These are phyloP conservation scores for Brotula barbata DNA, from an alignment of 2,797 vertebrate genomes.

Conservation along the genomic window DNA sequence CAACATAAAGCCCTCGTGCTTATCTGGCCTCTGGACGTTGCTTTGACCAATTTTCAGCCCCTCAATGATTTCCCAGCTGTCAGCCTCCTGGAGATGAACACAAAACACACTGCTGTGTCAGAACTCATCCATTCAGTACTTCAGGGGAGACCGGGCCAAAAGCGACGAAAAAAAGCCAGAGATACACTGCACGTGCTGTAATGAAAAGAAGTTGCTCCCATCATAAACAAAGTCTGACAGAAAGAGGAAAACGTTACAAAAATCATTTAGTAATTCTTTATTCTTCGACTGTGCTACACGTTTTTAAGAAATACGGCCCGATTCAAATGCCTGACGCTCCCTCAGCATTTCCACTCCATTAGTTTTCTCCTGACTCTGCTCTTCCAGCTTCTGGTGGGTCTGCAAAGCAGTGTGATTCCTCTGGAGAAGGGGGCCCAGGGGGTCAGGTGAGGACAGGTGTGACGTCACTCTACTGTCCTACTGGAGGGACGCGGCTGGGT, in stretches of 20 bases:
- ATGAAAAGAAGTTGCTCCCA: slow-evolving; percentile 15
- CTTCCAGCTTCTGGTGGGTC: slow-evolving; percentile 48
- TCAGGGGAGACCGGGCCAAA: not conserved
- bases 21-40: slow-evolving; percentile 95
- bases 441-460: slow-evolving; percentile 54
- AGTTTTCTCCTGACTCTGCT: slow-evolving; percentile 66
- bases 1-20: slow-evolving; percentile 98
- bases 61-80: slow-evolving; percentile 99
- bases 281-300: slow-evolving; percentile 10
- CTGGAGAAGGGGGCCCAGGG: slow-evolving; percentile 32
- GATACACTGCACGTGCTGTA: not conserved
- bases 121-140: slow-evolving; percentile 34
- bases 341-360: slow-evolving; percentile 73
- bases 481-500: slow-evolving; percentile 10
- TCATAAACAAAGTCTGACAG: slow-evolving; percentile 8
- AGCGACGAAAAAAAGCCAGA: slow-evolving; percentile 11
- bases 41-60: slow-evolving; percentile 98
- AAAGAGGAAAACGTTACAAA: slow-evolving; percentile 23
- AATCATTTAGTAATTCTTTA: slow-evolving; percentile 21
- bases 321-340: slow-evolving; percentile 47
- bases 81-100: slow-evolving; percentile 83
- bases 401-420: slow-evolving; percentile 66
- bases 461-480: slow-evolving; percentile 16
- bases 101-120: slow-evolving; percentile 41
- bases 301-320: slow-evolving; percentile 47